Conservation (phyloP, 2,113 vertebrate species). For the Myrmecophaga tridactyla region DNA sequence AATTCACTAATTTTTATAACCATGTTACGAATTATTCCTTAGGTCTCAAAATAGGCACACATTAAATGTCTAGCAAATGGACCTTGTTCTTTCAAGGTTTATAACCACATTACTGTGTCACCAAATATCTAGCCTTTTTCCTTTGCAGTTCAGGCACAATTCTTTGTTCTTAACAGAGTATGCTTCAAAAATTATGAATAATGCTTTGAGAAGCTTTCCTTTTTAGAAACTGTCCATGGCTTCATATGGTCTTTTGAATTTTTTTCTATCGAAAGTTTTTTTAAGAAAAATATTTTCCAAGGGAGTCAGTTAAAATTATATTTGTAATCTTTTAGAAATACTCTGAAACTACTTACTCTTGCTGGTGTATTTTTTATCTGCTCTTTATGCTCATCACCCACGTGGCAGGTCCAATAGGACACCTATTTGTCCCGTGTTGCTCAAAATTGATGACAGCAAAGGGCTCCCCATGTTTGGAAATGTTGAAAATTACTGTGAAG, state of each 20-base stretch:
- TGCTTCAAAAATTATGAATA: not conserved
- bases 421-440: not conserved
- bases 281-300: not conserved
- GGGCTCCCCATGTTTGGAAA: not conserved
- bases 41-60: not conserved
- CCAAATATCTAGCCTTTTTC: not conserved
- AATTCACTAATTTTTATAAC: slow-evolving; percentile 11
- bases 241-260: not conserved
- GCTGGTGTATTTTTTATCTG: slow-evolving; percentile 17
- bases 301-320: not conserved
- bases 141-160: not conserved
- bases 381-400: not conserved
- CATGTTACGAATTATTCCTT: not conserved
- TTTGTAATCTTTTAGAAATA: slow-evolving; percentile 30
- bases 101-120: not conserved
- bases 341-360: not conserved
- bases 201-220: not conserved
- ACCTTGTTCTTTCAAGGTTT: slow-evolving; percentile 23
- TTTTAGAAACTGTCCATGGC: not conserved
- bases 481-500: slow-evolving; percentile 1
- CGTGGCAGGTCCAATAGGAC: not conserved
- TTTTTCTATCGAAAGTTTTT: not conserved
- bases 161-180: slow-evolving; percentile 49
- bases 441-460: slow-evolving; percentile 12
- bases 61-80: not conserved